These are phyloP conservation scores for Athene cunicularia DNA, from an alignment of 2,113 vertebrate species.

Conservation along the genomic window DNA sequence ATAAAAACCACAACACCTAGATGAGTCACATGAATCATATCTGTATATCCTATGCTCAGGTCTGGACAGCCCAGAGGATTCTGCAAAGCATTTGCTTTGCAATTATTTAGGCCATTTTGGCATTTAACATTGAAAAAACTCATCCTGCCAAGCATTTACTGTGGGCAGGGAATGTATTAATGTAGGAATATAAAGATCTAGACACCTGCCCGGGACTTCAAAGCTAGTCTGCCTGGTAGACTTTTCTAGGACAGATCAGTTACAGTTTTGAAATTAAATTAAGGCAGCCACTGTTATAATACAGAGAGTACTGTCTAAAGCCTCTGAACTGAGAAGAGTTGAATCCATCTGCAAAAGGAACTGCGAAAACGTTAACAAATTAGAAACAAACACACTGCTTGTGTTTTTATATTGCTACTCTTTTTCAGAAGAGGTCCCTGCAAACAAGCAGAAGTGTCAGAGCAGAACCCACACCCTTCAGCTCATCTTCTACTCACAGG, in stretches of 20 bases:
- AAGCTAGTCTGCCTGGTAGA: background rate
- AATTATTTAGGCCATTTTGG: background rate
- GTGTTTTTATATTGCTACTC: background rate
- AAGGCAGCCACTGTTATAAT: background rate
- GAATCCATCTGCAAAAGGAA: background rate
- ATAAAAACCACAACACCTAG: background rate
- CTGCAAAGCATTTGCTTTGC: background rate
- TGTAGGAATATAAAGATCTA: background rate
- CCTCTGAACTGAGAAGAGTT: background rate
- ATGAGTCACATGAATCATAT: background rate
- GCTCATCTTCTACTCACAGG: conserved; percentile 78
- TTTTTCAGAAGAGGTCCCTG: background rate
- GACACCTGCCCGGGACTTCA: background rate
- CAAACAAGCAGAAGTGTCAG: background rate
- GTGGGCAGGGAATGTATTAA: background rate
- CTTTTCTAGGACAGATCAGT: background rate
- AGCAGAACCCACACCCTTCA: background rate
- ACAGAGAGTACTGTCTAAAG: background rate
- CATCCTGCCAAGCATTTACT: background rate
- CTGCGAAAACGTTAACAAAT: background rate
- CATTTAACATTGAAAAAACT: background rate
- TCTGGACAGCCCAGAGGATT: background rate
- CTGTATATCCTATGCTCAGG: background rate
- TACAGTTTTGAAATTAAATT: background rate
- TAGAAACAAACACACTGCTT: background rate